phyloP scores from a whole-genome alignment of 1,140 invertebrate genomes.

The Homarus americanus region DNA sequence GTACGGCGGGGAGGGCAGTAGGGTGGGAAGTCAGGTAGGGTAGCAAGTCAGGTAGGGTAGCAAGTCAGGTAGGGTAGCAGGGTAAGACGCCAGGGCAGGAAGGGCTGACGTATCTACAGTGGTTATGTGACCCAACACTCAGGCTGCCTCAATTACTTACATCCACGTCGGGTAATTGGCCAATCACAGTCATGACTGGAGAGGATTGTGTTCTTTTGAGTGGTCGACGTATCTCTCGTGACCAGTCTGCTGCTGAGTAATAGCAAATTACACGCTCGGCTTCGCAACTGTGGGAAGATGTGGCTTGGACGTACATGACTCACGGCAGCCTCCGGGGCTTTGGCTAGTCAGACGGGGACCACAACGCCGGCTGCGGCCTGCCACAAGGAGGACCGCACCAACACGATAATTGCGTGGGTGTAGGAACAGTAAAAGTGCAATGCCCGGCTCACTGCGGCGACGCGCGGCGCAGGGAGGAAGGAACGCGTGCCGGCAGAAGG shows the following conservation, averaged over 20 bases:
- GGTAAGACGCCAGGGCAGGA: no score
- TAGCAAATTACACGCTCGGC: neutral
- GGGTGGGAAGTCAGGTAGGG: no score
- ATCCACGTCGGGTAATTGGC: neutral
- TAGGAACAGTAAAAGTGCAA: no score
- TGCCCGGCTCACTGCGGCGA: no score
- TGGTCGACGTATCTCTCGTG: neutral
- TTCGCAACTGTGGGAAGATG: neutral
- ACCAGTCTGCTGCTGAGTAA: neutral
- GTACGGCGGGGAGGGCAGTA: no score
- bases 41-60: no score
- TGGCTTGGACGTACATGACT: neutral
- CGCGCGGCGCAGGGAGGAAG: no score
- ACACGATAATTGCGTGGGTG: neutral
- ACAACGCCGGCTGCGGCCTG: neutral
- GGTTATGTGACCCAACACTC: no score
- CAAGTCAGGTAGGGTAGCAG: no score
- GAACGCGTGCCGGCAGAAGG: no score
- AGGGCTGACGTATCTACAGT: no score
- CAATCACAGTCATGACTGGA: neutral
- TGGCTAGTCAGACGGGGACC: neutral
- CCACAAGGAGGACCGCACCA: neutral
- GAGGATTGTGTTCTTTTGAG: conserved; percentile 10
- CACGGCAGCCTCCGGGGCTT: neutral
- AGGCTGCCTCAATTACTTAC: neutral